Evolutionary conservation across 2,113 vertebrate species (phyloP).

Genomic region (Trinectes maculatus): DNA sequence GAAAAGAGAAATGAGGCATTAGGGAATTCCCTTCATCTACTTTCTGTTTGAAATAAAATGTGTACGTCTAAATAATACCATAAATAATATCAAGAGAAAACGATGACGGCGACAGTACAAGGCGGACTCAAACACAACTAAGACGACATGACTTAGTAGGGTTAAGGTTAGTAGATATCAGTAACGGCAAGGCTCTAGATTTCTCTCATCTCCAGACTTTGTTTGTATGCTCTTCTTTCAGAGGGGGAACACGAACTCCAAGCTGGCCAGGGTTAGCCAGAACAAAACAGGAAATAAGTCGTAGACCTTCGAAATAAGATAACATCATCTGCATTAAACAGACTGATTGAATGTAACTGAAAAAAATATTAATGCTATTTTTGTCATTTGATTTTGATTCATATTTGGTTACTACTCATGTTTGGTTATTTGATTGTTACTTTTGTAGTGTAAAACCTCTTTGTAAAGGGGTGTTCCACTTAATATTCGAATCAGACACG

Average conservation of each 20-base stretch:
- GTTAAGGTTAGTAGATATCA: no score
- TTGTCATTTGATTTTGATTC: no score
- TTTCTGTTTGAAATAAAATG: no score
- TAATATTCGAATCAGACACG: no score
- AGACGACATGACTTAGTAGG: no score
- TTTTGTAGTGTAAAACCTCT: no score
- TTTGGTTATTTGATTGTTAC: no score
- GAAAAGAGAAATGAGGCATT: neutral
- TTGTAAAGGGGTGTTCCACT: no score
- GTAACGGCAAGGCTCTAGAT: neutral
- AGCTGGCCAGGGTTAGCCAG: neutral
- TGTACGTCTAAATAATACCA: neutral
- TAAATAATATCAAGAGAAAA: neutral
- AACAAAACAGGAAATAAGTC: neutral
- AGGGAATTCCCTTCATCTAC: neutral
- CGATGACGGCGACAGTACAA: no score
- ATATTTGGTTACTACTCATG: no score
- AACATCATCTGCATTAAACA: neutral
- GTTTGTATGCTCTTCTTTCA: neutral
- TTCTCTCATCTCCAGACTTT: neutral
- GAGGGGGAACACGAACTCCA: neutral
- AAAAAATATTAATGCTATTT: neutral
- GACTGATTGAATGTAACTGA: neutral
- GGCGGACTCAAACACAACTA: no score
- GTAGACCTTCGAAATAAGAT: conserved; percentile 13